phyloP scores from a whole-genome alignment of 2,113 vertebrate genomes.

The Anoplopoma fimbria region DNA sequence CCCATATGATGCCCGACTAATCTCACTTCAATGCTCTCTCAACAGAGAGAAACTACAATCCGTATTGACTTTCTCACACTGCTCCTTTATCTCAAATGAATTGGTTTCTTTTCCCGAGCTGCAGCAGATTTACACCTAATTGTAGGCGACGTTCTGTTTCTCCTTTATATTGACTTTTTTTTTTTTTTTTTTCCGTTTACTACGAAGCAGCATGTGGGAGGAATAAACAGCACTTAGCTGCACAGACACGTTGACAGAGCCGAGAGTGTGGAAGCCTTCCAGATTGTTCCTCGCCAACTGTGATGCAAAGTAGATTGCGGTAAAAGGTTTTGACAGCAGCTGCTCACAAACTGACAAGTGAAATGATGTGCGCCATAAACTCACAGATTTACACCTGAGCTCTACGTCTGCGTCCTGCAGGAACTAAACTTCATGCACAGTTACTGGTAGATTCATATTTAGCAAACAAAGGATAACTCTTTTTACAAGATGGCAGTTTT shows the following conservation, averaged over 20 bases:
- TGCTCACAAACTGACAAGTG: conserved; percentile 21
- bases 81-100: neutral
- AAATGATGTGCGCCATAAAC: neutral
- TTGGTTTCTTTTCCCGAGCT: neutral
- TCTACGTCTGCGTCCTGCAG: no score
- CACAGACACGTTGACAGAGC: neutral
- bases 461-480: neutral
- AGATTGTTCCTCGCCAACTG: neutral
- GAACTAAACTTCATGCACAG: neutral
- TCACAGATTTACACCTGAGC: conserved; percentile 3
- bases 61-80: conserved; percentile 3
- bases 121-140: conserved; percentile 25
- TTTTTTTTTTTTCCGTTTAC: no score
- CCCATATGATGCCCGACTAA: neutral
- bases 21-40: conserved; percentile 1
- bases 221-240: conserved; percentile 15
- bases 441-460: neutral
- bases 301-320: conserved; percentile 3
- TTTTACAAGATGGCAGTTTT: neutral
- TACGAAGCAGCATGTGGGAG: neutral
- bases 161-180: conserved; percentile 10
- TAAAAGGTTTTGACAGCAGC: conserved; percentile 28
- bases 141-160: conserved; percentile 10
- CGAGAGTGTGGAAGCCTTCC: neutral
- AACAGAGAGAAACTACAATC: neutral